Conservation (phyloP, 2,888 invertebrate species). For the Dynastes tityus region DNA sequence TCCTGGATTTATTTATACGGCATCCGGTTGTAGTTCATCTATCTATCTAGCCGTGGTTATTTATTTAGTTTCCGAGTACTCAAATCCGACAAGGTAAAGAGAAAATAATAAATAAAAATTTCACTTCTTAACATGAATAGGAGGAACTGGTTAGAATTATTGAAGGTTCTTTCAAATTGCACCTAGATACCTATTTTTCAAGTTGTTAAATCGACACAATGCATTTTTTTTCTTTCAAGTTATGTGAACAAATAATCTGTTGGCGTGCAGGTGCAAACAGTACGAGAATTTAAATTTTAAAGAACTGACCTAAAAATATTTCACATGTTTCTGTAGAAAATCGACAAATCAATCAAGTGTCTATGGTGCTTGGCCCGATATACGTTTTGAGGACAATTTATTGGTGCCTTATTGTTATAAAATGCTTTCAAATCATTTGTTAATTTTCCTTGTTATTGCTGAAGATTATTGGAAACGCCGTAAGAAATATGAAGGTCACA, state of each 20-base stretch:
- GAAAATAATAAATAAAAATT: constrained; percentile 43
- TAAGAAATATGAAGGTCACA: too few relatives aligned
- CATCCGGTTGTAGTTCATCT: constrained; percentile 33
- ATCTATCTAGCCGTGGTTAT: constrained; percentile 29
- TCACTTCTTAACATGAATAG: constrained; percentile 25
- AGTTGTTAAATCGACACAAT: not conserved
- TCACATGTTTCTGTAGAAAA: constrained; percentile 8
- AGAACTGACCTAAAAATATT: constrained; percentile 7
- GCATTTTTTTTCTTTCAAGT: not conserved
- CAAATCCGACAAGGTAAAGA: constrained; percentile 13
- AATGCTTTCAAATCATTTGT: too few relatives aligned
- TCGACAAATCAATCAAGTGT: constrained; percentile 2
- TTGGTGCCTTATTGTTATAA: too few relatives aligned
- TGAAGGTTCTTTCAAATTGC: not conserved
- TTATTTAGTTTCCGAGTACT: constrained; percentile 35
- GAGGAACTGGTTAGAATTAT: not conserved
- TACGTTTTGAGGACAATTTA: constrained; percentile 1
- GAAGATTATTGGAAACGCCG: too few relatives aligned
- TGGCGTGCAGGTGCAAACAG: not conserved
- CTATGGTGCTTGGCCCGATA: not conserved
- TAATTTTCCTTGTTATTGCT: too few relatives aligned
- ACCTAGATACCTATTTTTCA: constrained; percentile 1
- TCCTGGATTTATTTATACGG: constrained; percentile 43
- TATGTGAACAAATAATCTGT: not conserved
- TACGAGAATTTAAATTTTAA: constrained; percentile 3